Evolutionary conservation across 2,797 vertebrate species (phyloP), one percentile per base, ranked within the genome.

Genomic region (Sarcoramphus papa): DNA sequence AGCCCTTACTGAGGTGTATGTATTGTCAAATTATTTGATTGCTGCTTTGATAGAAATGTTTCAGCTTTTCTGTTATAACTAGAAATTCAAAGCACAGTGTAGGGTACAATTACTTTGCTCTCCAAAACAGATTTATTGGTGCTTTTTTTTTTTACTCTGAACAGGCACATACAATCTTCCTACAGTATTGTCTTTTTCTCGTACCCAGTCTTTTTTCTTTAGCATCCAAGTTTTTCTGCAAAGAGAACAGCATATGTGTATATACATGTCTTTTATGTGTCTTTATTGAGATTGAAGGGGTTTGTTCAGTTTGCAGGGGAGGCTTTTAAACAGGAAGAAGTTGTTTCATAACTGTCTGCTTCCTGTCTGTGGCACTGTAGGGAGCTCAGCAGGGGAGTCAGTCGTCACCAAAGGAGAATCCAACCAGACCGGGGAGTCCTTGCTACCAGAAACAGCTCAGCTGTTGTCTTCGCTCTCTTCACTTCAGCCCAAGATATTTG

Each of bases 401-500:
- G 23, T 96, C 40, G 5, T 88, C 45, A 95, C 90, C 86, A 98
- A 96, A 96, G 76, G 96, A 85, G 97, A 97, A 94, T 82, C 92
- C 77, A 94, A 15, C 87, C 97, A 95, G 83, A 96, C 92, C 0
- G 79, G 72, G 50, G 92, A 97, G 76, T 93, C 97, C 41, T 93
- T 98, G 82, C 97, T 96, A 82, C 97, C 98, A 85, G 98, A 98
- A 70, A 97, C 98, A 91, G 86, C 97, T 54, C 98, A 98, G 67
- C 96, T 98, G 41, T 97, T 98, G 69, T 98, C 98, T 92, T 98
- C 98, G 9, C 94, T 98, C 57, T 98, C 98, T 56, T 98, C 98
- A 33, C 94, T 98, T 90, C 98, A 98, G 88, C 98, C 98, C 90
- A 98, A 98, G 98, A 97, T 98, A 95, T 98, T 99, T 97, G 98